Evolutionary conservation across 2,888 invertebrate species (phyloP).

Genomic region (Trichogramma dendrolimi): DNA sequence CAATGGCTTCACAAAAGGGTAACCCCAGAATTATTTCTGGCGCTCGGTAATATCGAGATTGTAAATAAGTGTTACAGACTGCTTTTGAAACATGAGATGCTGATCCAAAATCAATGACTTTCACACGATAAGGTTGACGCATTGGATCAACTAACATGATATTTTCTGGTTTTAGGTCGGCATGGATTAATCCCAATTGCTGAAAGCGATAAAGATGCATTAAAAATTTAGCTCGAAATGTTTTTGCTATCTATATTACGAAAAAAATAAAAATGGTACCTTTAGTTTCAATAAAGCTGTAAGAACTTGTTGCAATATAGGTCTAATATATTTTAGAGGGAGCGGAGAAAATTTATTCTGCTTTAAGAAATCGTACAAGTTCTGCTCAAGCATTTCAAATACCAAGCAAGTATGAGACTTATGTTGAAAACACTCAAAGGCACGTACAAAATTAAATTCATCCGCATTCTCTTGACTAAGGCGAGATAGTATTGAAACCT

Average conservation of each 20-base stretch:
- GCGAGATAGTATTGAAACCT: slow-evolving; percentile 86
- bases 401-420: slow-evolving; percentile 99
- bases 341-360: slow-evolving; percentile 99
- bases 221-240: neutral
- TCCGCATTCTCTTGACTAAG: slow-evolving; percentile 96
- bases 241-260: neutral
- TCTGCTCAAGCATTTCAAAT: slow-evolving; percentile 99
- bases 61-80: slow-evolving; percentile 98
- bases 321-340: slow-evolving; percentile 96
- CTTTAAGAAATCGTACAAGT: slow-evolving; percentile 98
- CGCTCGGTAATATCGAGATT: slow-evolving; percentile 96
- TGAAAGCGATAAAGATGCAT: slow-evolving; percentile 51
- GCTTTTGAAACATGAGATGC: slow-evolving; percentile 99
- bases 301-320: slow-evolving; percentile 95
- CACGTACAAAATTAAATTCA: slow-evolving; percentile 99
- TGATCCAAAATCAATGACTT: slow-evolving; percentile 99
- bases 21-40: slow-evolving; percentile 96
- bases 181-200: slow-evolving; percentile 98
- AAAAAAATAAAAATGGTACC: slow-evolving; percentile 52
- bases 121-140: slow-evolving; percentile 96
- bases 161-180: slow-evolving; percentile 99
- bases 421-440: slow-evolving; percentile 99
- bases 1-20: slow-evolving; percentile 98
- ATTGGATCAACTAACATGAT: slow-evolving; percentile 99
- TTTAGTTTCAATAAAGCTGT: slow-evolving; percentile 84